A percentile compares a stretch with the other conserved stretches of the same genome.
Evolutionary conservation across 2,113 vertebrate genomes (phyloP).

Genomic region (Dendrocopos noguchii): DNA sequence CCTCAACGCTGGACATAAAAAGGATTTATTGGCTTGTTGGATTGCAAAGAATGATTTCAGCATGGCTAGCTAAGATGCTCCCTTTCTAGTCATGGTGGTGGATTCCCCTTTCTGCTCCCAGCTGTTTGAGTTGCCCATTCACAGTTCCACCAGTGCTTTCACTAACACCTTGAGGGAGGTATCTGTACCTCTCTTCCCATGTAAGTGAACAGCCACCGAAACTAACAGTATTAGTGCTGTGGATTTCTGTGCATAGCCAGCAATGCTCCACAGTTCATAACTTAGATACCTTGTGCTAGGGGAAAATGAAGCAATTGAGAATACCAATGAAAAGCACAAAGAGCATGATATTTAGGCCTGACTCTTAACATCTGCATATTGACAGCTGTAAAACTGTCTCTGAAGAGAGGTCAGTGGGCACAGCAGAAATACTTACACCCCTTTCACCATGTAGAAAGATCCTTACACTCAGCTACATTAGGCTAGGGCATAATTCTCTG

Average conservation of each 20-base stretch:
- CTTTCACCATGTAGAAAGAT: background rate
- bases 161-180: background rate
- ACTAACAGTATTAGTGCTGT: background rate
- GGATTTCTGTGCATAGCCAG: background rate
- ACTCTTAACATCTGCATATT: background rate
- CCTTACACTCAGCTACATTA: background rate
- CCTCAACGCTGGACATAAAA: background rate
- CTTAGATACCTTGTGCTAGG: background rate
- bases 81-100: background rate
- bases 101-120: background rate
- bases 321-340: background rate
- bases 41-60: background rate
- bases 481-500: background rate
- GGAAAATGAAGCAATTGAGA: background rate
- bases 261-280: background rate
- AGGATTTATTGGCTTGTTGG: background rate
- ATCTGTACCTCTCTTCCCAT: background rate
- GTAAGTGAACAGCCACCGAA: background rate
- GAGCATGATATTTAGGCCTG: background rate
- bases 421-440: background rate
- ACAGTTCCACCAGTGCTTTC: background rate
- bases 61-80: background rate
- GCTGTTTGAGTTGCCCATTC: background rate
- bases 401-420: background rate
- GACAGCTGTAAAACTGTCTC: background rate